Evolutionary conservation across 2,888 invertebrate species (phyloP).

Genomic region (Xanthia togata): DNA sequence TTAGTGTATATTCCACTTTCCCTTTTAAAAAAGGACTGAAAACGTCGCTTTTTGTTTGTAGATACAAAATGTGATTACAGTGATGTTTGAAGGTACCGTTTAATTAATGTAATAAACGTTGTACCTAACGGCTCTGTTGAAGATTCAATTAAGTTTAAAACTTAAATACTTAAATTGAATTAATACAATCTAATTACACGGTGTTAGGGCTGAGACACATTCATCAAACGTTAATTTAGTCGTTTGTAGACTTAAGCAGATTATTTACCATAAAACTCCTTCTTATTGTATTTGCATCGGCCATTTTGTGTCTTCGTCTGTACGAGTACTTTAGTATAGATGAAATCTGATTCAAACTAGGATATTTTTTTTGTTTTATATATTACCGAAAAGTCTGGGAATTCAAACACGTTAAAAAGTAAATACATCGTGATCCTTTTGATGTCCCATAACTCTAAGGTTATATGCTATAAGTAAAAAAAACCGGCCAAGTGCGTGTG

Average conservation of each 20-base stretch:
- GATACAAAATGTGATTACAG: constrained; percentile 65
- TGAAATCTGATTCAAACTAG: background rate
- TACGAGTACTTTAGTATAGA: background rate
- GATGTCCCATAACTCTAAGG: no score
- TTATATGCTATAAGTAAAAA: no score
- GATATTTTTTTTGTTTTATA: background rate
- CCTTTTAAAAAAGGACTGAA: constrained; percentile 47
- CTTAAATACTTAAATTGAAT: constrained; percentile 67
- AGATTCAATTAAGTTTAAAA: constrained; percentile 69
- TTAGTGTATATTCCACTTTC: constrained; percentile 43
- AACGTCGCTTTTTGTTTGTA: constrained; percentile 59
- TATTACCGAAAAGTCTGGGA: background rate
- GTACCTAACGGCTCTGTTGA: constrained; percentile 57
- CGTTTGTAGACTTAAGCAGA: background rate
- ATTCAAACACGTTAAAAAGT: background rate
- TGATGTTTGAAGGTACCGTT: constrained; percentile 65
- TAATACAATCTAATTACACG: constrained; percentile 64
- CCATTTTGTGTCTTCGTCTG: background rate
- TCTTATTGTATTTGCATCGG: background rate
- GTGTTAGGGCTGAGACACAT: constrained; percentile 56
- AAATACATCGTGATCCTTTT: no score
- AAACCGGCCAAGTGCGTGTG: no score
- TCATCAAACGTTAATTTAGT: constrained; percentile 31
- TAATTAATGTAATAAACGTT: constrained; percentile 71
- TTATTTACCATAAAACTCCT: background rate